phyloP scores from a whole-genome alignment of 2,797 vertebrate species.

The Muscicapa comitata region DNA sequence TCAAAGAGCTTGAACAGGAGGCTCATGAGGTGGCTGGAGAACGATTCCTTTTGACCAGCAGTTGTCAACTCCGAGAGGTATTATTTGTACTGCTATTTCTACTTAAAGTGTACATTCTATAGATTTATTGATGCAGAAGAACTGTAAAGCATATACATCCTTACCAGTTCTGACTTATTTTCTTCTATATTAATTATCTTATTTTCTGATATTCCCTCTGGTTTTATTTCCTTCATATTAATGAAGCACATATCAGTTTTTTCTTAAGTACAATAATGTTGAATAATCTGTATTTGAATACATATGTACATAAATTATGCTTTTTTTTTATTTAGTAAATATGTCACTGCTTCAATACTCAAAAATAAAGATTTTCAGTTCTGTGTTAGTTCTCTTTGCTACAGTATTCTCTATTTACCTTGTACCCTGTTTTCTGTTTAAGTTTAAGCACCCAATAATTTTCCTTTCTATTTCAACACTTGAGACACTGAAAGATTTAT shows the following conservation, averaged over 20 bases:
- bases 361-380: not conserved
- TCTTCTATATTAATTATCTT: not conserved
- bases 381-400: not conserved
- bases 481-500: not conserved
- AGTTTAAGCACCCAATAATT: not conserved
- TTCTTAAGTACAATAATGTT: not conserved
- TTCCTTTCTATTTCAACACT: not conserved
- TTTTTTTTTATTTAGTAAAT: not conserved
- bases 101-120: not conserved
- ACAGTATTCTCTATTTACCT: not conserved
- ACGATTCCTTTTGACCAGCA: slow-evolving; percentile 87
- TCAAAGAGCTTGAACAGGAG: slow-evolving; percentile 87
- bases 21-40: slow-evolving; percentile 88
- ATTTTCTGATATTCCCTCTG: not conserved
- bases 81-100: not conserved
- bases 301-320: not conserved
- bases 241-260: not conserved
- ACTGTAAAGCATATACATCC: not conserved
- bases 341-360: not conserved
- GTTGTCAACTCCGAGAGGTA: slow-evolving; percentile 85
- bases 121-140: not conserved
- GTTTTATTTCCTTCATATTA: too few relatives aligned
- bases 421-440: not conserved
- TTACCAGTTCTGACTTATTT: not conserved
- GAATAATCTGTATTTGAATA: not conserved